Conservation (phyloP, 2,797 vertebrate species). For the Chloroceryle inda region DNA sequence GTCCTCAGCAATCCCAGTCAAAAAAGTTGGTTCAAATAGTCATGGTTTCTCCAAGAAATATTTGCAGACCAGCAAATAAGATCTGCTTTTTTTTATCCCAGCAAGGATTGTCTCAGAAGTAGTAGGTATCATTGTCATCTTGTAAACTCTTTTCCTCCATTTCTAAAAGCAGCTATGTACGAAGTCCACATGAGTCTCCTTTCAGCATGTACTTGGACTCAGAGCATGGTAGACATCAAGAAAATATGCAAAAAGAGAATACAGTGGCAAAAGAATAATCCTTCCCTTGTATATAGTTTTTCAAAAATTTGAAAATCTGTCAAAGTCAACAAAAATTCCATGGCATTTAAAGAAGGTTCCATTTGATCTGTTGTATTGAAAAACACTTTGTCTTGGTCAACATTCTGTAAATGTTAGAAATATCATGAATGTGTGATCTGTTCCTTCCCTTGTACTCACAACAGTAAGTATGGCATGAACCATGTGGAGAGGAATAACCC, state of each 20-base stretch:
- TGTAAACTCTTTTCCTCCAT: background rate
- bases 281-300: background rate
- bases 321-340: background rate
- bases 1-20: background rate
- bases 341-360: background rate
- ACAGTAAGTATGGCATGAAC: background rate
- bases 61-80: background rate
- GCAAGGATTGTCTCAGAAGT: background rate
- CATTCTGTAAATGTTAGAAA: background rate
- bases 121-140: background rate
- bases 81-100: background rate
- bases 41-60: background rate
- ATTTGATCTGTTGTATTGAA: background rate
- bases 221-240: background rate
- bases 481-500: background rate
- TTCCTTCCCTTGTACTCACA: background rate
- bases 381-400: background rate
- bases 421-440: background rate
- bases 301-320: background rate
- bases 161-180: background rate
- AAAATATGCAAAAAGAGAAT: background rate
- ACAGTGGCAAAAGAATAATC: background rate
- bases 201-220: background rate
- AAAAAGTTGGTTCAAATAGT: background rate
- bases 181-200: background rate